phyloP scores from a whole-genome alignment of 2,797 vertebrate species.

The Phataginus tricuspis region DNA sequence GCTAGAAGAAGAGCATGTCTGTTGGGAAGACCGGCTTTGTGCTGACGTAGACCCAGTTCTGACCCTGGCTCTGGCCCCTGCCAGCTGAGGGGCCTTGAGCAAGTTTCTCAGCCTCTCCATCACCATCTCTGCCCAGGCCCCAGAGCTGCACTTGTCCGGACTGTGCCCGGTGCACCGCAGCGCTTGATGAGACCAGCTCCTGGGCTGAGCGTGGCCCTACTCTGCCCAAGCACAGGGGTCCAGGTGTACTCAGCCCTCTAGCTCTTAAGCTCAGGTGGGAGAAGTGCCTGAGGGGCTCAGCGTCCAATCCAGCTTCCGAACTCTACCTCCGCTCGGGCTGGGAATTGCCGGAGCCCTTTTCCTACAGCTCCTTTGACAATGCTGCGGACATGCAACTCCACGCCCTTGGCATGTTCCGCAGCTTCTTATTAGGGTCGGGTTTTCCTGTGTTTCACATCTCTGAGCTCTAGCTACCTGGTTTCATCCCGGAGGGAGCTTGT shows the following conservation, averaged over 20 bases:
- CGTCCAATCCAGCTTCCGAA: no score
- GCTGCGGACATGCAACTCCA: accelerated
- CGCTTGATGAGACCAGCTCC: accelerated
- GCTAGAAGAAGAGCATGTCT: accelerated
- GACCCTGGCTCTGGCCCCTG: not conserved
- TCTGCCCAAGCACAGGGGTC: not conserved
- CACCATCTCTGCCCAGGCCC: accelerated
- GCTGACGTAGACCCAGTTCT: accelerated
- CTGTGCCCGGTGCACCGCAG: no score
- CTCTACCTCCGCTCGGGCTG: accelerated
- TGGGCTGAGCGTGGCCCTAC: accelerated
- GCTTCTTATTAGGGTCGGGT: not conserved
- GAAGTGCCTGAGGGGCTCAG: not conserved
- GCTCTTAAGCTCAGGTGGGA: not conserved
- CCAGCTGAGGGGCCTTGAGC: not conserved
- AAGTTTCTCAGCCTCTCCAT: accelerated
- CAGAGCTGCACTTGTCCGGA: accelerated
- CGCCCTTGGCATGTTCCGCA: accelerated
- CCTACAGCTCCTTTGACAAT: accelerated
- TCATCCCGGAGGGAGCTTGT: accelerated
- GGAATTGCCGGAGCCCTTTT: no score
- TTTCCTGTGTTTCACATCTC: not conserved
- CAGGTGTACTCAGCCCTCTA: not conserved
- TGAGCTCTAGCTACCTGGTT: not conserved
- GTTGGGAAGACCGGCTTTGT: accelerated